Base-by-base conservation (phyloP, 2,888 invertebrate species). In the Agriotes lineatus region DNA sequence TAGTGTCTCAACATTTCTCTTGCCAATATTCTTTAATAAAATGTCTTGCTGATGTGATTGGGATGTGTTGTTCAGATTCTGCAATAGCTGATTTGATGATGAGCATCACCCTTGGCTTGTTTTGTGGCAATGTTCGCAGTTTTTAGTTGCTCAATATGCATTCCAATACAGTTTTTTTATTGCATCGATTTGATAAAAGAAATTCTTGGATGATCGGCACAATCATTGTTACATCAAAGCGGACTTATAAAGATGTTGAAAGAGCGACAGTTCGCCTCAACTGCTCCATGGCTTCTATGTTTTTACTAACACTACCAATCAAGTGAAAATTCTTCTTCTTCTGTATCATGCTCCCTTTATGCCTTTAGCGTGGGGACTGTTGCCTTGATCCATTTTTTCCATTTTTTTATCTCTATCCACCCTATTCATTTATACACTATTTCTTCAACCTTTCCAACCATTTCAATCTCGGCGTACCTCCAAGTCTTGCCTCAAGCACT, bases 21-120 rank as follows among this genome's bases (percentile, higher is more conserved):
- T 80, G 57, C 79, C 80, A 76, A 76, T 70, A 80, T 81, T 81
- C 77, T 78, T 12, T 79, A 79, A 59, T n/a, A 77, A 80, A 78
- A 79, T 74, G 77, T 77, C 73, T 69, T 75, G 69, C 69, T 74
- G 50, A 66, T 74, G 67, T 62, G 65, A 72, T 58, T 68, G 77
- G 72, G 80, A 39, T 73, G 58, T 72, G 22, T 70, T 68, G 68
- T 72, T 76, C 54, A 48, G 77, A 78, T 76, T 67, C 65, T 67
- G 70, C 78, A 75, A 80, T 78, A 70, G 80, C 79, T 73, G 80
- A 81, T 61, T 82, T 77, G 52, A 82, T 73, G 67, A 82, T 82
- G 48, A 81, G 50, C 48, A 60, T 60, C 60, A 60, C 52, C 39
- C 76, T 71, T 72, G 68, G 80, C 79, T 78, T 79, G 78, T 77